Evolutionary conservation across 2,113 vertebrate genomes (phyloP), one percentile per base, ranked within the genome.

Genomic region (Edolisoma coerulescens): DNA sequence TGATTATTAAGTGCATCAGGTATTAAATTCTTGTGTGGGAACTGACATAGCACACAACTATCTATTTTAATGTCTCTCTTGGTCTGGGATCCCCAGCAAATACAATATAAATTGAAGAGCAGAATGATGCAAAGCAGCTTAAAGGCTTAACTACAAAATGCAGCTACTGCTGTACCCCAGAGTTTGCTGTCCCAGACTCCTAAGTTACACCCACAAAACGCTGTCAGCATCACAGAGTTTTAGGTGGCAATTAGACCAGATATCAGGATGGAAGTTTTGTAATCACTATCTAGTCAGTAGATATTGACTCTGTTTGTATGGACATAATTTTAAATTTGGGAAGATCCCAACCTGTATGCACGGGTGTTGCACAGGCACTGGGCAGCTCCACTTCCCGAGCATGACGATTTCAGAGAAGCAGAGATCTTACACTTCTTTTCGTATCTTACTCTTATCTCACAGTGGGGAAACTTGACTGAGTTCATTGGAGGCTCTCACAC

Each of bases 341-440:
- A 88, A 83, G 70, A 69, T 54, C 57, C 61, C 33, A 77, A 65
- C n/a, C 33, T 39, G 11, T 49, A 23, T 2, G 3, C 10, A 35
- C 7, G 16, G 35, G 18, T 39, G 60, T 30, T 87, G 37, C 65
- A 81, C 24, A 70, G 42, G 47, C 19, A 57, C 14, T 21, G 78
- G 16, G 42, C 8, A 18, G 49, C 56, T 77, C 47, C 0, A 0
- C 30, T 82, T 89, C 17, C 71, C 0, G 0, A 67, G 27, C n/a
- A 26, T 9, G 32, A 26, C 12, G 42, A 53, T 33, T 75, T 79
- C 28, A 83, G 71, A 87, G 60, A n/a, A 78, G 27, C 5, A 10
- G 70, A 22, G n/a, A 61, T 37, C 27, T 82, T 44, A 32, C 0
- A 79, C 24, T 44, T 35, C 17, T 60, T 63, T 76, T 87, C 28